Base-by-base conservation (phyloP, 2,888 invertebrate genomes). In the Patella pellucida region DNA sequence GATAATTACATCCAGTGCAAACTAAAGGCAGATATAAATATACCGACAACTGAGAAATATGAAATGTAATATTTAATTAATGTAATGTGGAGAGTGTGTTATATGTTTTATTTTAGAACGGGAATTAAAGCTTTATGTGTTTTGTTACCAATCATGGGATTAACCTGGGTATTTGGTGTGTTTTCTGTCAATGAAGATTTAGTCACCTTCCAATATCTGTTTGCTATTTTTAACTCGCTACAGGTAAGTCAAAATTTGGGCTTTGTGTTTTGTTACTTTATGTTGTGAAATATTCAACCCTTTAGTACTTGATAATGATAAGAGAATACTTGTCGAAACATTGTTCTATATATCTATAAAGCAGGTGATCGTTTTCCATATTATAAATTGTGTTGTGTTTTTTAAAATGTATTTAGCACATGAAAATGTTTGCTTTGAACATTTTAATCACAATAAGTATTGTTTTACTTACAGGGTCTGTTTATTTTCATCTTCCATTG, bases 141-240 rank as follows among this genome's bases (percentile, higher is more conserved):
- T 19, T 76, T 86, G 50, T 73, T 86, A 23, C 86, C 86, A 0
- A 72, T 85, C 16, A 76, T 85, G 75, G 86, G 86, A 1, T 16
- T 84, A 1, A 83, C 86, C 1, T 86, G 85, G 86, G 75, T 85
- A 16, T 80, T 85, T 70, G 86, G 86, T 4, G 74, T 86, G n/a
- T 77, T 85, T 16, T 79, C 84, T 41, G 81, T 86, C 16, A 85
- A 83, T 76, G 75, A 79, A 12, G 79, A 83, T 52, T 76, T 81
- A 19, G 73, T 83, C 15, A 69, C 80, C 12, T 83, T 86, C 19
- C 85, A 84, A 67, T 86, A 85, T 76, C 70, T 85, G 0, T 86
- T 86, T 73, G 79, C 82, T 69, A 79, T 84, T 52, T 81, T 82
- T 52, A 86, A 86, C 74, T 82, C 84, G 11, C 72, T 85, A 27